Evolutionary conservation across 2,113 vertebrate species (phyloP).

Genomic region (Tetrax tetrax): DNA sequence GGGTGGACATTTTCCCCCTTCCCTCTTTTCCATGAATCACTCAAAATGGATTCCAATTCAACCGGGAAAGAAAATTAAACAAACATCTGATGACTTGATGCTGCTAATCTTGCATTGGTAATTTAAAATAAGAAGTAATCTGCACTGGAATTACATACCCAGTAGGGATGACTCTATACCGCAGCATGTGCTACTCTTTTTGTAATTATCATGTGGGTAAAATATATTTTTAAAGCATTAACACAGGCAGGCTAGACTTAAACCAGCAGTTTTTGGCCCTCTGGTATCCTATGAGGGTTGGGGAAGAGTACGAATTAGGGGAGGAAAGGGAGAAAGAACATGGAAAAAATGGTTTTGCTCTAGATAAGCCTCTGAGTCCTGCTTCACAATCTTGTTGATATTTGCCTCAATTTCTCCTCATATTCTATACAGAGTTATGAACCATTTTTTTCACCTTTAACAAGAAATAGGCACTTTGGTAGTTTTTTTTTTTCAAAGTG

Average conservation of each 20-base stretch:
- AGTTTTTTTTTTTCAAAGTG: not conserved
- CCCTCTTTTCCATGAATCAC: conserved; percentile 5
- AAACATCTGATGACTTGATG: not conserved
- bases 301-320: not conserved
- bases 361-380: conserved; percentile 1
- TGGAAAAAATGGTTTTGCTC: not conserved
- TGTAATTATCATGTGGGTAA: not conserved
- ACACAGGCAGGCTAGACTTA: not conserved
- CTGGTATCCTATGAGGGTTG: not conserved
- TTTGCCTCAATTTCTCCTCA: not conserved
- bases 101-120: not conserved
- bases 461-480: not conserved
- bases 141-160: not conserved
- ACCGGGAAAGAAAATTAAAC: conserved; percentile 10
- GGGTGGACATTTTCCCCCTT: not conserved
- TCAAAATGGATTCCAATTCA: conserved; percentile 20
- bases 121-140: not conserved
- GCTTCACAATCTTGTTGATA: not conserved
- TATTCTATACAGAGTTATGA: not conserved
- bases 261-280: not conserved
- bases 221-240: not conserved
- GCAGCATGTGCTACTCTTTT: not conserved
- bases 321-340: not conserved
- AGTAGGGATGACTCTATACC: not conserved
- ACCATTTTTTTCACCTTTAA: not conserved